Base-by-base conservation (phyloP, 2,113 vertebrate genomes). In the Sakesphorus luctuosus region DNA sequence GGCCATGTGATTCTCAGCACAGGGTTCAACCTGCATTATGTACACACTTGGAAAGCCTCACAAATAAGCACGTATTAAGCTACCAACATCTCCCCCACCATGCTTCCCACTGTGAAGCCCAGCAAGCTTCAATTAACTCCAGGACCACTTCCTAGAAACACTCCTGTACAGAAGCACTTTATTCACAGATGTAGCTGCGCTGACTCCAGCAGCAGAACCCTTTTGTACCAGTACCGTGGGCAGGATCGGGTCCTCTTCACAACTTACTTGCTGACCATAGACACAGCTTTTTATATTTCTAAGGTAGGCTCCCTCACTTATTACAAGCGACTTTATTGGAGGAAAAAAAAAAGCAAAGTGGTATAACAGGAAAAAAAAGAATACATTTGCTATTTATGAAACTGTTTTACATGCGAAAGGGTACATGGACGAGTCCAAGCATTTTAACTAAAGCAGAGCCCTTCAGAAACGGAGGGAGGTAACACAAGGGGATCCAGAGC, bases 211-310 rank as follows among this genome's bases (percentile, higher is more conserved):
- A 1, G 13, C 35, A 62, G 46, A 71, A n/a, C 4, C 18, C n/a
- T 65, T 38, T 13, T 2, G 18, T 3, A 50, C 13, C 53, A 40
- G 13, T 2, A 1, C 1, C 0, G 29, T 1, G 21, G 31, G 6
- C 3, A 47, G 9, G 17, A 44, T 23, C 49, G 3, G 28, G 46
- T 74, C 38, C 47, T 52, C 53, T 6, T 31, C 36, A 9, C 52
- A 69, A 16, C 47, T 65, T 35, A 31, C 7, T 58, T 58, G 17
- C 7, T 19, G 31, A 40, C 31, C n/a, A 62, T 50, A n/a, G 19
- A 35, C 17, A 28, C 10, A 26, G 28, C 28, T 10, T 29, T 49
- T 43, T 28, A 0, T 5, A 19, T 52, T 21, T 31, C 25, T 31
- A 19, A 61, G 8, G 38, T 23, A 43, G 24, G 18, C 46, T 75